phyloP scores from a whole-genome alignment of 2,113 vertebrate species.

The Anhinga anhinga region DNA sequence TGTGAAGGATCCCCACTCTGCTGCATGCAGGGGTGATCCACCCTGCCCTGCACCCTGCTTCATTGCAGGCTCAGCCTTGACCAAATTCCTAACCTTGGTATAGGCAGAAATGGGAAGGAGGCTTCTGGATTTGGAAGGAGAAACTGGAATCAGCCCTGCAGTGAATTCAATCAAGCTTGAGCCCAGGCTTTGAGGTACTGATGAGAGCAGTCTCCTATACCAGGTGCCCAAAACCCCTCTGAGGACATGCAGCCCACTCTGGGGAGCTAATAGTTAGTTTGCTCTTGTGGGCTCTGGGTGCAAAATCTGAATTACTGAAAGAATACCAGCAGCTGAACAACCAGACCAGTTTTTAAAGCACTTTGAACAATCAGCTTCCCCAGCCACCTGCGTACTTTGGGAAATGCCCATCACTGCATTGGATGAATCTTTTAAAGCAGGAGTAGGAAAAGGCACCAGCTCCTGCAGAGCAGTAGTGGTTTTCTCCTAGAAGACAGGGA shows the following conservation, averaged over 20 bases:
- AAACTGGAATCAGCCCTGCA: not conserved
- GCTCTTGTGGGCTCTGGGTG: not conserved
- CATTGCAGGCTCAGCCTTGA: rapidly evolving
- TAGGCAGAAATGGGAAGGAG: not conserved
- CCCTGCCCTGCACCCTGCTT: rapidly evolving
- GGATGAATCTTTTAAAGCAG: not conserved
- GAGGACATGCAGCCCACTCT: not conserved
- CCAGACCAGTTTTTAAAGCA: not conserved
- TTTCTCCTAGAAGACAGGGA: not conserved
- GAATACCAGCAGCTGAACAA: not conserved
- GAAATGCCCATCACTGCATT: not conserved
- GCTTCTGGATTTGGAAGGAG: not conserved
- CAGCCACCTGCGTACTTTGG: not conserved
- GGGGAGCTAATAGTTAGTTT: not conserved
- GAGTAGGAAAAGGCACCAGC: not conserved
- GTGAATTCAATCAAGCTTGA: not conserved
- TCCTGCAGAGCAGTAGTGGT: not conserved
- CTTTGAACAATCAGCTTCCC: rapidly evolving
- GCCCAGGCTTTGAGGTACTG: rapidly evolving
- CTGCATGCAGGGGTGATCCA: not conserved
- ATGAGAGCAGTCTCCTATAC: not conserved
- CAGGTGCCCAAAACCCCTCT: not conserved
- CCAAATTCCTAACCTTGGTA: not conserved
- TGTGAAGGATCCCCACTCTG: not conserved
- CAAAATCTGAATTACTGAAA: not conserved